Percentiles rank a stretch among this genome's conserved stretches.
Evolutionary conservation across 2,113 vertebrate genomes (phyloP).

Genomic region (Anarrhichthys ocellatus): DNA sequence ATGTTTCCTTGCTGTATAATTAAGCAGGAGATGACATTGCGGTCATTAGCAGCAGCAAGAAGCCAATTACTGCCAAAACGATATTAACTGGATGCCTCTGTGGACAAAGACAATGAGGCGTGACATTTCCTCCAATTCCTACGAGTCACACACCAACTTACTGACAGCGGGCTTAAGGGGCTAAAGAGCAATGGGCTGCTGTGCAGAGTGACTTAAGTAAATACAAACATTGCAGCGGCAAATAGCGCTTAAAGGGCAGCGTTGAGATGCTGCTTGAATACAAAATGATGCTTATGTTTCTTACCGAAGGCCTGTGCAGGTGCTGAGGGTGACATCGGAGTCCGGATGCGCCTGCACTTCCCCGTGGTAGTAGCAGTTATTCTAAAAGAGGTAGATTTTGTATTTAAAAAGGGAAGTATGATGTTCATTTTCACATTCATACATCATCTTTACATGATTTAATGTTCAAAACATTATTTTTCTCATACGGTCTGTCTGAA

Average conservation of each 20-base stretch:
- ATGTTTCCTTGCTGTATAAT: conserved; percentile 51
- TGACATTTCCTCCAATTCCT: conserved; percentile 65
- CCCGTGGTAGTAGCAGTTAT: conserved; percentile 86
- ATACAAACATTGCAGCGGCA: conserved; percentile 63
- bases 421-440: neutral
- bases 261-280: conserved; percentile 42
- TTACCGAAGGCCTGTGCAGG: conserved; percentile 84
- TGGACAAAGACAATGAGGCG: conserved; percentile 62
- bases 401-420: neutral
- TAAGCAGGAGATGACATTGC: conserved; percentile 33
- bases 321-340: conserved; percentile 83
- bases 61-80: conserved; percentile 53
- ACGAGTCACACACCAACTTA: conserved; percentile 44
- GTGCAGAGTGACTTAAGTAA: conserved; percentile 59
- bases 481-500: neutral
- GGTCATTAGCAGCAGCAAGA: conserved; percentile 62
- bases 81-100: conserved; percentile 49
- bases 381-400: conserved; percentile 66
- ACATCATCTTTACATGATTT: neutral
- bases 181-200: conserved; percentile 55
- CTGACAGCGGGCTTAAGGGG: conserved; percentile 58
- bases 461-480: neutral
- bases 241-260: conserved; percentile 62
- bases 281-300: conserved; percentile 50
- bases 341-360: conserved; percentile 72